Percentiles rank a stretch among this genome's conserved stretches.
Conservation (phyloP, 2,113 vertebrate species). For the Cryptomyrus ogoouensis region DNA sequence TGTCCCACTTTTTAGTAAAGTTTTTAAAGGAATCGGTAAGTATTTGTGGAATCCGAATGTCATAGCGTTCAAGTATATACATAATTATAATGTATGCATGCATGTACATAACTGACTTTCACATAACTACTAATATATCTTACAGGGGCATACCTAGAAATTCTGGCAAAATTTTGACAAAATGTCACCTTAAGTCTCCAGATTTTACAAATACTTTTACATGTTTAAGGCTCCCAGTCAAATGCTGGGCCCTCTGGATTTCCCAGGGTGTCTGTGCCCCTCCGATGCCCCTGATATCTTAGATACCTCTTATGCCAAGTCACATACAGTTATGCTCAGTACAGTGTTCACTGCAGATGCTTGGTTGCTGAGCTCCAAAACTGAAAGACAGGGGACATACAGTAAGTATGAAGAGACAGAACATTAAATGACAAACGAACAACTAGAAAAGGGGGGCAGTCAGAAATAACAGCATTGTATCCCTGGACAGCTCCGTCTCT, state of each 20-base stretch:
- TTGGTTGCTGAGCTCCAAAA: not conserved
- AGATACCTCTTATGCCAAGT: not conserved
- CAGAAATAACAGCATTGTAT: too few species aligned
- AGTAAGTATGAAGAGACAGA: not conserved
- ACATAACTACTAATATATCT: not conserved
- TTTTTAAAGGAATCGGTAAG: conserved; percentile 44
- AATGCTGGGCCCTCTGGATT: not conserved
- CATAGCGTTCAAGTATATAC: not conserved
- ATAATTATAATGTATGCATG: not conserved
- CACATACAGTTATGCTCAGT: not conserved
- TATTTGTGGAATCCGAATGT: not conserved
- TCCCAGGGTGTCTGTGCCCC: not conserved
- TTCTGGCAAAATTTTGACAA: not conserved
- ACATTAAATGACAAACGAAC: not conserved
- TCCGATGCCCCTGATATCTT: not conserved
- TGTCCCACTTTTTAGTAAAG: rapidly evolving
- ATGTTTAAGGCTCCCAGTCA: too few species aligned
- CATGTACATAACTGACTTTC: not conserved
- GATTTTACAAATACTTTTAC: not conserved
- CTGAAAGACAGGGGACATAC: not conserved
- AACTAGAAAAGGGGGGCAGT: too few species aligned
- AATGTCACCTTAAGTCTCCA: not conserved
- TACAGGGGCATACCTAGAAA: not conserved
- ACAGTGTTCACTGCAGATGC: not conserved
- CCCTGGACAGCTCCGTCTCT: too few species aligned